Evolutionary conservation across 1,140 invertebrate species (phyloP), one percentile per base, ranked within the genome.

Genomic region (Bombus terrestris): DNA sequence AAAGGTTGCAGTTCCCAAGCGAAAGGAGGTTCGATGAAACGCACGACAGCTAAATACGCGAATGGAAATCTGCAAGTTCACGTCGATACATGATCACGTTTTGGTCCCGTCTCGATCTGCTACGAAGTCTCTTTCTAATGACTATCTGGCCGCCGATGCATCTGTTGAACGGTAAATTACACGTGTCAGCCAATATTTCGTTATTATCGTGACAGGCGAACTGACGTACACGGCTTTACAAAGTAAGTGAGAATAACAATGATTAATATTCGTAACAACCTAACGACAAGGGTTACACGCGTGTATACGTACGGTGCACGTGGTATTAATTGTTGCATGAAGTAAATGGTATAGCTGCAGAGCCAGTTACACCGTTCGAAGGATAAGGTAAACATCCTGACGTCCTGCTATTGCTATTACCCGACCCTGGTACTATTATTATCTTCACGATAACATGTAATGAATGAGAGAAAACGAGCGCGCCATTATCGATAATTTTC

Each of bases 401-500:
- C 73, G 66, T 85, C 68, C 85, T 76, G 71, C 83, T 77, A 88
- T 90, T 76, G 71, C 87, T 89, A 90, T 89, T 89, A 84, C 87
- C 69, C 64, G 10, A 13, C 71, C 68, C 35, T 57, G 73, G 85
- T 90, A 69, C 86, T 90, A 83, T 87, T 90, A 91, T 91, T 91
- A 91, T 90, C 87, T 80, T 18, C 76, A 75, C 85, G 90, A 91
- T 91, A 91, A 89, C 87, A 85, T 87, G 87, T 87, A 91, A 91
- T 85, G 82, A 91, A 90, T 90, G 87, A 90, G 89, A 90, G 90
- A 90, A 90, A 91, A 90, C 87, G 87, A 90, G 82, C 87, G 62
- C 79, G 82, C 85, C 82, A 91, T 91, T 91, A 91, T 91, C 90
- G 90, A 90, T 91, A 91, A 91, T 91, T 91, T 90, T 76, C 90